Base-by-base conservation (phyloP, 2,888 invertebrate genomes). In the Cephus runcator region DNA sequence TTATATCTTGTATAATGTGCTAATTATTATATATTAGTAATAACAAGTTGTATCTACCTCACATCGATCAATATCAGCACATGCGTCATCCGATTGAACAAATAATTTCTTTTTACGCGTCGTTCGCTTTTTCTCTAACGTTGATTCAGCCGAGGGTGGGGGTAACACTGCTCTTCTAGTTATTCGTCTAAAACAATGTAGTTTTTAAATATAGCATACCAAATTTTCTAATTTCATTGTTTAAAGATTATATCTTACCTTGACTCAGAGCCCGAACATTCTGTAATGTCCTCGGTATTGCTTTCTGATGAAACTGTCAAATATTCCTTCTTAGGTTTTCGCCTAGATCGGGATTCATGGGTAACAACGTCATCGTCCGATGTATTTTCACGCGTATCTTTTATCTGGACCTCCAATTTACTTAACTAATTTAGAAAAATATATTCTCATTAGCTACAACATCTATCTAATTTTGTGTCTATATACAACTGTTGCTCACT, bases 261-360 rank as follows among this genome's bases (percentile, higher is more conserved):
- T 0, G 88, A 81, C 34, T 90, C 90, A 2, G 89, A 89, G 4
- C 81, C 85, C 0, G 89, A 89, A n/a, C 87, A 77, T 33, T 90
- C 89, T 1, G 88, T 83, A 4, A 87, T 76, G 12, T 31, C 71
- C 33, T 31, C 40, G 31, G 31, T 71, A 36, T 30, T 71, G 11
- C 35, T 75, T 71, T 33, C 75, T 9, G 34, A n/a, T 30, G 56
- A 56, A 23, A 56, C 9, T 56, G 23, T 56, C 56, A 56, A 56
- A 23, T 56, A 56, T 23, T 56, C 56, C 56, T 56, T 56, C 56
- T 56, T 56, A 56, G 56, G 56, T 23, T 75, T 73, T 35, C 75
- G 71, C 34, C 75, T 76, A 23, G 33, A 33, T n/a, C 76, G 73
- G 12, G n/a, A 33, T 34, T 83, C 81, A 6, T 78, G 77, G 15